phyloP scores from a whole-genome alignment of 2,888 invertebrate species.

The Hermaeophaga mercurialis region DNA sequence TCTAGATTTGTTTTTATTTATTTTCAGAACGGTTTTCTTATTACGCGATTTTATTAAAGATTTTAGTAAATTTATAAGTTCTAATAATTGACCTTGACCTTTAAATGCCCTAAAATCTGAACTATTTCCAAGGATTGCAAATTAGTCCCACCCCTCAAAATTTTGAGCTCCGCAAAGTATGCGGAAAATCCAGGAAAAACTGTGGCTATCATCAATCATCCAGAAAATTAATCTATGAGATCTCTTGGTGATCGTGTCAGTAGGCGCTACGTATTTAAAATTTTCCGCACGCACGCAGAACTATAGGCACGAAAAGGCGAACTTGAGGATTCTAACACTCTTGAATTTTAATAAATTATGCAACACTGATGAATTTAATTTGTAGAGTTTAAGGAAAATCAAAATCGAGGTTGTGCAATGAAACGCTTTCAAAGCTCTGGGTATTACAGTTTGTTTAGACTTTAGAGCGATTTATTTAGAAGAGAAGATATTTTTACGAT shows the following conservation, averaged over 20 bases:
- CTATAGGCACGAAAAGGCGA: slow-evolving; percentile 8
- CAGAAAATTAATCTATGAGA: slow-evolving; percentile 6
- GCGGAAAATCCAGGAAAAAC: slow-evolving; percentile 1
- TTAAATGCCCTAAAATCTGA: too few species aligned
- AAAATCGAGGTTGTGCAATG: too few species aligned
- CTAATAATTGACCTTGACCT: too few species aligned
- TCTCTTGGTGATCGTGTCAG: slow-evolving; percentile 13
- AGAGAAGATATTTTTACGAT: too few species aligned
- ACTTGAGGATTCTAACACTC: neutral
- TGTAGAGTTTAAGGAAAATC: too few species aligned
- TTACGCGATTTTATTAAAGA: too few species aligned
- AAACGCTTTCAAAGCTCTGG: too few species aligned
- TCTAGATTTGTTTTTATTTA: neutral
- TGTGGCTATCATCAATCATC: slow-evolving; percentile 11
- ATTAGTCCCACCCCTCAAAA: neutral
- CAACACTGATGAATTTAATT: too few species aligned
- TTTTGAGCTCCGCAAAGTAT: neutral
- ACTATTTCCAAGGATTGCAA: neutral
- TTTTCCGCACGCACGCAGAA: slow-evolving; percentile 6
- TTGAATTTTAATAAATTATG: too few species aligned
- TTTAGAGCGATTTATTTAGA: too few species aligned
- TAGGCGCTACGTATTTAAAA: slow-evolving; percentile 10
- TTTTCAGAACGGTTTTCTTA: neutral
- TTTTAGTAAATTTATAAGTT: too few species aligned
- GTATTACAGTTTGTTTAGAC: too few species aligned